Percentiles rank a stretch among this genome's conserved stretches.
Conservation (phyloP, 2,797 vertebrate species). For the Lepus oiostolus region DNA sequence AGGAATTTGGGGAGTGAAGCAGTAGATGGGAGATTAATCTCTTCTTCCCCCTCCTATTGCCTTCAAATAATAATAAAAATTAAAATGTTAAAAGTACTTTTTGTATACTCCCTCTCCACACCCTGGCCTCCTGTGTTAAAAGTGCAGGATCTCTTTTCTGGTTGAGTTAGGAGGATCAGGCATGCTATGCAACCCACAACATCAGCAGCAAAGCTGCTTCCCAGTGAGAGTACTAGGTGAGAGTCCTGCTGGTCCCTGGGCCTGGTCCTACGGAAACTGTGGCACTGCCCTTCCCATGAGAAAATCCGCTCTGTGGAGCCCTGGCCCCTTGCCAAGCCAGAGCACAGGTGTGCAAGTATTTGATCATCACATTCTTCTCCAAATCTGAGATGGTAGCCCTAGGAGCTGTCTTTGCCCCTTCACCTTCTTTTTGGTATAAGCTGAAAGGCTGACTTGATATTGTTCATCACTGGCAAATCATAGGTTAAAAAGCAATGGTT, state of each 20-base stretch:
- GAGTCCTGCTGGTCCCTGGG: not conserved
- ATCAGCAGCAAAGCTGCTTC: not conserved
- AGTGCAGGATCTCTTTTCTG: not conserved
- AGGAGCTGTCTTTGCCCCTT: not conserved
- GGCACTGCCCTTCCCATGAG: not conserved
- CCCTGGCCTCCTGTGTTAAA: not conserved
- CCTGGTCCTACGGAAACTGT: accelerated
- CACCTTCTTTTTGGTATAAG: not conserved
- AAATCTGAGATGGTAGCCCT: not conserved
- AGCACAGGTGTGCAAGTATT: not conserved
- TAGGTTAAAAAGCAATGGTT: slow-evolving; percentile 6
- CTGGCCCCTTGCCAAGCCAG: not conserved
- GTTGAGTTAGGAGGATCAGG: not conserved
- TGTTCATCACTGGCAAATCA: not conserved
- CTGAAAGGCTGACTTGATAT: not conserved
- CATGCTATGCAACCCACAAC: not conserved
- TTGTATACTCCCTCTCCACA: not conserved
- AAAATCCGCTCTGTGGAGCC: not conserved
- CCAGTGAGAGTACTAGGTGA: not conserved
- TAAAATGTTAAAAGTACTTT: too few relatives aligned
- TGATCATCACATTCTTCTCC: not conserved
- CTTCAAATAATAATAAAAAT: too few relatives aligned
- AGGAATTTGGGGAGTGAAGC: too few relatives aligned
- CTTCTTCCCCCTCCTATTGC: too few relatives aligned
- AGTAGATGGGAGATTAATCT: too few relatives aligned